A percentile compares a stretch with the other conserved stretches of the same genome.
Evolutionary conservation across 2,113 vertebrate genomes (phyloP).

Genomic region (Bufo gargarizans): DNA sequence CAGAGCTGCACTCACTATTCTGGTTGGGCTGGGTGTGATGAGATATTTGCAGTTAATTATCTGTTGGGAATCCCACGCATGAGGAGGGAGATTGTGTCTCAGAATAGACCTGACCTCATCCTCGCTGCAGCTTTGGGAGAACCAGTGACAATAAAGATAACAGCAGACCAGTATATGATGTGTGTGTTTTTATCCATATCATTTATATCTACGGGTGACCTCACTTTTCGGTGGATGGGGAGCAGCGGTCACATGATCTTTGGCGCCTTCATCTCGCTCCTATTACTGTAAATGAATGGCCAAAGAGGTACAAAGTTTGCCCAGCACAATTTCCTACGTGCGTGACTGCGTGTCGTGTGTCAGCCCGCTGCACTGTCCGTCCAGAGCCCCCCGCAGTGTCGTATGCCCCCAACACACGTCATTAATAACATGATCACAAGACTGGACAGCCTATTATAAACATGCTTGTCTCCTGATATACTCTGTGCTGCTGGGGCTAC

Average conservation of each 20-base stretch:
- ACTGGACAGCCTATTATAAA: background rate
- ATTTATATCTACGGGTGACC: background rate
- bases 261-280: background rate
- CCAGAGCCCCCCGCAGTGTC: too few species aligned
- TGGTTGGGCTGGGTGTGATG: too few species aligned
- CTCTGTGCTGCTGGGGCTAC: background rate
- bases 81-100: background rate
- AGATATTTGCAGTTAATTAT: background rate
- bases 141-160: background rate
- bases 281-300: background rate
- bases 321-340: background rate
- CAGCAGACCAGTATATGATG: background rate
- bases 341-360: background rate
- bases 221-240: background rate
- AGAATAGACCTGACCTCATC: background rate
- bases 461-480: background rate
- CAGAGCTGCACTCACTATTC: too few species aligned
- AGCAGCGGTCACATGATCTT: background rate
- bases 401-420: background rate
- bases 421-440: background rate
- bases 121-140: background rate
- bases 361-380: background rate
- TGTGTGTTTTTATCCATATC: too few species aligned
- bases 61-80: background rate
- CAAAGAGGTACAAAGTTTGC: conserved; percentile 8